Evolutionary conservation across 2,113 vertebrate genomes (phyloP).

Genomic region (Pedionomus torquatus): DNA sequence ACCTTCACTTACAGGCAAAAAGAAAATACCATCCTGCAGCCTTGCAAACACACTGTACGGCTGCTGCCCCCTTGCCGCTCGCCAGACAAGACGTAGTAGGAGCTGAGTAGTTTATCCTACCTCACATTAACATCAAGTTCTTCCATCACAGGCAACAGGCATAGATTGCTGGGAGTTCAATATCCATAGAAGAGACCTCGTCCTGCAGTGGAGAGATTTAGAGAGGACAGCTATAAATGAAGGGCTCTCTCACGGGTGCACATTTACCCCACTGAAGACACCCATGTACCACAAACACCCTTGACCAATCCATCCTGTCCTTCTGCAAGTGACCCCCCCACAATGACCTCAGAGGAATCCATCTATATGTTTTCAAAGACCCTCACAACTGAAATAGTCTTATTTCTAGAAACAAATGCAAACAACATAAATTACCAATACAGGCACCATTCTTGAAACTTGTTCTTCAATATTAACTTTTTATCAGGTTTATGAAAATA

Average conservation of each 20-base stretch:
- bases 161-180: conserved; percentile 81
- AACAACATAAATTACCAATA: background rate
- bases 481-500: background rate
- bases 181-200: conserved; percentile 78
- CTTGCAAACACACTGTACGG: accelerated
- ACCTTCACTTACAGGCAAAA: background rate
- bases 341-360: background rate
- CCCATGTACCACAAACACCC: background rate
- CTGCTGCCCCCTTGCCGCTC: background rate
- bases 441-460: background rate
- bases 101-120: conserved; percentile 68
- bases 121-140: conserved; percentile 91
- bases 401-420: background rate
- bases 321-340: background rate
- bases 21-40: background rate
- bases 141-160: conserved; percentile 94
- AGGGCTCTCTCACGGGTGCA: background rate
- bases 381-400: background rate
- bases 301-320: background rate
- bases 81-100: background rate
- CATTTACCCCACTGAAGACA: background rate
- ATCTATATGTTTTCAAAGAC: background rate
- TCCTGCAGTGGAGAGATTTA: conserved; percentile 63
- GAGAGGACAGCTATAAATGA: background rate
- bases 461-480: background rate